Conservation (phyloP, 2,113 vertebrate genomes). For the Macquaria australasica region DNA sequence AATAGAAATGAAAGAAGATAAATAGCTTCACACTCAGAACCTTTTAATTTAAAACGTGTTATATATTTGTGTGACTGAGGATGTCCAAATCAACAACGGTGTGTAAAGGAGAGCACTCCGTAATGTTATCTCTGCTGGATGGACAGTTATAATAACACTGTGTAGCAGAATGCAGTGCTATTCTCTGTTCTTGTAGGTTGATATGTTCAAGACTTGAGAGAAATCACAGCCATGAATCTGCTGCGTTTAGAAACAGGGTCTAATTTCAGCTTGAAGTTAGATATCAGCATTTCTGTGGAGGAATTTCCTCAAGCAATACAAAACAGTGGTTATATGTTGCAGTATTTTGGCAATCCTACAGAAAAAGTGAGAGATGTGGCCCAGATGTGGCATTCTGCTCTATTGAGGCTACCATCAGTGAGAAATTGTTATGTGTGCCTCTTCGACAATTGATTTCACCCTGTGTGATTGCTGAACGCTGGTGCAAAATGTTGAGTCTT, state of each 20-base stretch:
- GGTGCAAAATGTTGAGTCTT: neutral
- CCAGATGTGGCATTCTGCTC: neutral
- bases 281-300: neutral
- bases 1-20: no score
- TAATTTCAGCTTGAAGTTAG: neutral
- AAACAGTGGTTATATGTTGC: neutral
- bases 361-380: neutral
- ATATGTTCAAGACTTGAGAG: neutral
- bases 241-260: neutral
- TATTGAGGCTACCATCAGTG: neutral
- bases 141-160: neutral
- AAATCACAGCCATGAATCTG: neutral
- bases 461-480: slow-evolving; percentile 15
- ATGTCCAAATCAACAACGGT: no score
- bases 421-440: slow-evolving; percentile 12
- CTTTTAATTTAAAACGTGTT: no score
- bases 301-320: slow-evolving; percentile 19
- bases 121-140: no score
- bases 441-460: slow-evolving; percentile 27
- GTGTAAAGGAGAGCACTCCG: no score
- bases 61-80: no score
- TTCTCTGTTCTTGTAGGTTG: neutral
- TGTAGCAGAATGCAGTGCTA: neutral
- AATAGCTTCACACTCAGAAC: no score
- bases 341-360: neutral